Base-by-base conservation (phyloP, 2,888 invertebrate genomes). In the Ypsolopha sequella region DNA sequence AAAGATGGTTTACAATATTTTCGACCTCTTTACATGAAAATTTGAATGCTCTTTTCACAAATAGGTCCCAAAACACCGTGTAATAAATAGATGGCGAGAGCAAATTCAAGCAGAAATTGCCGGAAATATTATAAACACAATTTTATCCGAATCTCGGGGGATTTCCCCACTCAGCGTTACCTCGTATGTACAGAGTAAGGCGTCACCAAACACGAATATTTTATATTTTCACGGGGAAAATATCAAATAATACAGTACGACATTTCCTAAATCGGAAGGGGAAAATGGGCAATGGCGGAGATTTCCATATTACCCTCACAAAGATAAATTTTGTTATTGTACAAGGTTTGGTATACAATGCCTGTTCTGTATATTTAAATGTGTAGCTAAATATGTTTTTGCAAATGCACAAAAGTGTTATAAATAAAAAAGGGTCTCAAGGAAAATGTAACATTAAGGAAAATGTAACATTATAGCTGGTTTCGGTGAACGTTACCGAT, bases 61-160 rank as follows among this genome's bases (percentile, higher is more conserved):
- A 43, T 43, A 43, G 14, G 24, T 24, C 43, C 43, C 43, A 11
- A 41, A 24, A 13, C 14, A 13, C 41, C 6, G 4, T 14, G 43
- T 34, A 33, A 45, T 45, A 45, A 45, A 45, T 45, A 45, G 34
- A 45, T 33, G 34, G 10, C 33, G 24, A 11, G 7, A 35, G 13
- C 11, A 47, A 47, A 36, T n/a, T 46, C 46, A 35, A n/a, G n/a
- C 47, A 11, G 47, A 36, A 47, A 36, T 36, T 38, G 39, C 39
- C n/a, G n/a, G 9, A 38, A 9, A 10, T n/a, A n/a, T 10, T 9
- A 64, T 61, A 60, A 63, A 54, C 51, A 56, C 59, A 63, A 65
- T 66, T 64, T 62, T 58, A 61, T 65, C 55, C 54, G 60, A 68
- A 65, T 63, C 64, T 59, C 59, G 52, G 56, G 60, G 64, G 64